A percentile compares a stretch with the other conserved stretches of the same genome.
Conservation (phyloP, 2,797 vertebrate species). For the Megaceryle alcyon region DNA sequence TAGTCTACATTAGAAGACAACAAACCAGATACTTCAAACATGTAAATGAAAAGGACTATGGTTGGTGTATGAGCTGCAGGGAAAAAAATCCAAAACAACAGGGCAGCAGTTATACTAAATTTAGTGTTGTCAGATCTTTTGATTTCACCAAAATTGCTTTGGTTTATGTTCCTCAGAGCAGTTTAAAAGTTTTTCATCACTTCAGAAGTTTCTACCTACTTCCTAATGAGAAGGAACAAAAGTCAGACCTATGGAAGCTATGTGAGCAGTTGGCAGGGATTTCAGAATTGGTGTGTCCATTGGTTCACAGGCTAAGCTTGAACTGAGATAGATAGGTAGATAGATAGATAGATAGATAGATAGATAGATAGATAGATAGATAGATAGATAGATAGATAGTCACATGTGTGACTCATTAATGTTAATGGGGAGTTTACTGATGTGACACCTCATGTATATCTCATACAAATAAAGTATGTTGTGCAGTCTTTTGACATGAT, state of each 20-base stretch:
- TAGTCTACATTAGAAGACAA: background rate
- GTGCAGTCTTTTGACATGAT: background rate
- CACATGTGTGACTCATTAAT: constrained; percentile 18
- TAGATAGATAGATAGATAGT: background rate
- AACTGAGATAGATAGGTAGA: background rate
- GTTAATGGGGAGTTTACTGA: constrained; percentile 4
- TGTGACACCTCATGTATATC: constrained; percentile 13
- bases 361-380: background rate
- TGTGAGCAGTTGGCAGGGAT: background rate
- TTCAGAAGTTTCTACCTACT: background rate
- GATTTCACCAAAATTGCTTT: background rate
- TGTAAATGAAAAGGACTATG: background rate
- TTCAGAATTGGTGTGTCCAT: background rate
- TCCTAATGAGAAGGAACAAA: background rate
- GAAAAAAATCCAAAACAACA: background rate
- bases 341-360: background rate
- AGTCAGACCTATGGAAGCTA: background rate
- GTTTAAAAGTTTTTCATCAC: background rate
- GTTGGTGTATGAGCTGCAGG: background rate
- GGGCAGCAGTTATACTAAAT: background rate
- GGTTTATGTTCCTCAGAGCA: background rate
- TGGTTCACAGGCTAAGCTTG: background rate
- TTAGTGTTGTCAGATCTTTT: background rate
- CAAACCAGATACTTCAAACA: background rate
- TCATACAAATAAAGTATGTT: constrained; percentile 48